These are phyloP conservation scores for Bombus turneri DNA, from an alignment of 1,140 invertebrate genomes.

Conservation along the genomic window DNA sequence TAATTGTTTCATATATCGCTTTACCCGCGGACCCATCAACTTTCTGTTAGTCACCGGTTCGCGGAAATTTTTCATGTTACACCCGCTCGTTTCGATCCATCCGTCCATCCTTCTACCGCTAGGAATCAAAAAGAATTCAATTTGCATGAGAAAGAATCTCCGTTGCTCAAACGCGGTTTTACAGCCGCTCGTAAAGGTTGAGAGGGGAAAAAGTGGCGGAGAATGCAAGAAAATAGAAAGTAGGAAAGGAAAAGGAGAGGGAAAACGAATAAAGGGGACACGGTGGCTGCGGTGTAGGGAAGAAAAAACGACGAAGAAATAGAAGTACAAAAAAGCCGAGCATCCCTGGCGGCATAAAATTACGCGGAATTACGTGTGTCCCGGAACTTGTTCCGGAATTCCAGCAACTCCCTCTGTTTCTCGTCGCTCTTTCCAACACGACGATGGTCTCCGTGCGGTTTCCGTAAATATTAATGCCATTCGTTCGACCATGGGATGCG, in stretches of 20 bases:
- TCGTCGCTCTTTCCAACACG: background rate
- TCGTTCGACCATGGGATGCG: background rate
- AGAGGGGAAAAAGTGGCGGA: background rate
- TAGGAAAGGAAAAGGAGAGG: background rate
- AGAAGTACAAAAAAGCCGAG: background rate
- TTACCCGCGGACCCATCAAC: background rate
- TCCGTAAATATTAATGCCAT: slow-evolving; percentile 37
- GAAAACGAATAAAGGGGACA: background rate
- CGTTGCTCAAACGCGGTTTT: slow-evolving; percentile 38
- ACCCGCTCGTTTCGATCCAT: background rate
- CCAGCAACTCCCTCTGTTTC: background rate
- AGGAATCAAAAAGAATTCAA: slow-evolving; percentile 46
- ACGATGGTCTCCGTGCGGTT: background rate
- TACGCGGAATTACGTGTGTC: slow-evolving; percentile 43
- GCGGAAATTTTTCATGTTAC: slow-evolving; percentile 16
- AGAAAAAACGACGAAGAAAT: background rate
- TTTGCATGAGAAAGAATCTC: slow-evolving; percentile 49
- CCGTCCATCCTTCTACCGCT: no score
- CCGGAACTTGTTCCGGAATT: background rate
- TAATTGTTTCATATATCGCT: background rate
- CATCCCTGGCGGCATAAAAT: slow-evolving; percentile 30
- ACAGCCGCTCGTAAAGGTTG: slow-evolving; percentile 32
- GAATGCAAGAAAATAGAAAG: background rate
- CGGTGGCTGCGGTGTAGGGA: background rate
- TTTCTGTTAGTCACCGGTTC: background rate